These are phyloP conservation scores for Podarcis cretensis DNA, from an alignment of 2,113 vertebrate species.

Conservation along the genomic window DNA sequence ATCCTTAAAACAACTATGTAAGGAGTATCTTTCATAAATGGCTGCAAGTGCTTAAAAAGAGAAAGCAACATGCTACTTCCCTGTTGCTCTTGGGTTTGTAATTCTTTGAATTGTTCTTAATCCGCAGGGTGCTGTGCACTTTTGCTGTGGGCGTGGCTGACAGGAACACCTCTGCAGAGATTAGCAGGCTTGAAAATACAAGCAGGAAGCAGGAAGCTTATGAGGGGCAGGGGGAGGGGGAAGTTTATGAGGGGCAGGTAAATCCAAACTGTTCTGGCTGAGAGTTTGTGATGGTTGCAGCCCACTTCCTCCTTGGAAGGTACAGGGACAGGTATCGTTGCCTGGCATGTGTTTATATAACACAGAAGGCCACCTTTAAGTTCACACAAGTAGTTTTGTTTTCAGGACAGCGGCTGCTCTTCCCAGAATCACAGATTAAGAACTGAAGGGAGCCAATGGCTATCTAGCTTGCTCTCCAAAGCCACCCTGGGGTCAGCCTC, in stretches of 20 bases:
- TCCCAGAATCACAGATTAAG: neutral
- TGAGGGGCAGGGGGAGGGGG: neutral
- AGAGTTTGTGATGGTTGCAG: neutral
- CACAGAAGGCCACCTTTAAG: neutral
- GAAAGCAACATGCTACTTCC: neutral
- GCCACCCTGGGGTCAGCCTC: neutral
- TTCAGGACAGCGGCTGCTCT: neutral
- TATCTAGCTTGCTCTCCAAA: no score
- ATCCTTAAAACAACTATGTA: neutral
- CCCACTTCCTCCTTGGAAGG: neutral
- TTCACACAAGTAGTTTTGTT: neutral
- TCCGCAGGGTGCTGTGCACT: neutral
- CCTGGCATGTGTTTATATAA: neutral
- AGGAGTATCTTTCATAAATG: neutral
- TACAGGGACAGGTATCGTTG: neutral
- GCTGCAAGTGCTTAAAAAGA: neutral
- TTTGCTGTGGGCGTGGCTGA: neutral
- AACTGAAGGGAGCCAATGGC: neutral
- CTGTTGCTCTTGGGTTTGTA: neutral
- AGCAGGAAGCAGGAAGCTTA: constrained; percentile 6
- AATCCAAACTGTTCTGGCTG: neutral
- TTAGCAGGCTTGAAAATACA: neutral
- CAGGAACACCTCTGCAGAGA: neutral
- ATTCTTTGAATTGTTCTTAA: neutral
- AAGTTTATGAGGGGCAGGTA: neutral